Base-by-base conservation (phyloP, 37 sponge, comb jelly and placozoan species). In the Halisarca cf. caerulea region DNA sequence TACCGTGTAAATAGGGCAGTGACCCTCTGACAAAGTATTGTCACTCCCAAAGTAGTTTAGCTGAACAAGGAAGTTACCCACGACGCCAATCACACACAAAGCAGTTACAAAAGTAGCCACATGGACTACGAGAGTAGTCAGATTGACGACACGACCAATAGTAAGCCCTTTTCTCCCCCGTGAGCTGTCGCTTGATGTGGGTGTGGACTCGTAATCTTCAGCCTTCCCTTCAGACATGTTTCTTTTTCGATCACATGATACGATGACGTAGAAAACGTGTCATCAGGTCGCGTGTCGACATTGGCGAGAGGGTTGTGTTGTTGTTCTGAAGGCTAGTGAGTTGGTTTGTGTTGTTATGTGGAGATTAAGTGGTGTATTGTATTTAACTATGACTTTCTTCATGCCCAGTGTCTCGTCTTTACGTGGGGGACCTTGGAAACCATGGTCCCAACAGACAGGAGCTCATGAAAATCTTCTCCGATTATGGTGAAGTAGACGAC, bases 381-480 rank as follows among this genome's bases (percentile, higher is more conserved):
- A 11, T 47, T 11, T 47, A 47, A 6, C 51, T 11, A 47, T 47
- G 6, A 6, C 11, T 47, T 39, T 68, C 34, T 34, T 30, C 58
- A 35, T 24, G 15, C 74, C 0, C 83, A 86, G 87, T 90, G 87
- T 55, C 90, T 23, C 57, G 92, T 5, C 85, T 95, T 4, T 78
- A 84, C 60, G 77, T 95, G 25, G 83, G 86, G 1, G 86, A 92
- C 55, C 72, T 95, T 15, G 92, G 89, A 0, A 78, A 44, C 42
- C 17, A 33, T 1, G 95, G 93, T 5, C 9, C 51, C 51, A 84
- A 90, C 83, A 89, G 89, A 78, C 87, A 85, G 38, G 95, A 95
- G 51, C 60, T 95, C 14, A 27, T 84, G n/a, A 53, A 68, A 42
- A 59, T 54, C 2, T 95, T 87, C 51, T 44, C 58, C 3, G 47